A percentile compares a stretch with the other conserved stretches of the same genome.
phyloP scores from a whole-genome alignment of 2,113 vertebrate species.

The Ancistrus triradiatus region DNA sequence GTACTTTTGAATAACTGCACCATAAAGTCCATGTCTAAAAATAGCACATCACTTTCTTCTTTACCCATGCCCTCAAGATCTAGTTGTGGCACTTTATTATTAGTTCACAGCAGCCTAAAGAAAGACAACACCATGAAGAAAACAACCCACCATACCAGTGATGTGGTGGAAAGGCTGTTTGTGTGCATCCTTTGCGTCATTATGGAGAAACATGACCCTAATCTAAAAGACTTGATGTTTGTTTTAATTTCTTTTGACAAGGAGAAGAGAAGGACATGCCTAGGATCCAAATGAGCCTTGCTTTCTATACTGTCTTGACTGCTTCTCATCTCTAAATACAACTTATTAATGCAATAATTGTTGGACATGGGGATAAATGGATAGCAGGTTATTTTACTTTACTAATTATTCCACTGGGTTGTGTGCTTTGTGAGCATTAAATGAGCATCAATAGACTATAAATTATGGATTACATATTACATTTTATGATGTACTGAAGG shows the following conservation, averaged over 20 bases:
- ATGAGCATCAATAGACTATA: too few relatives aligned
- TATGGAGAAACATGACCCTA: constrained; percentile 27
- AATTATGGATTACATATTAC: too few relatives aligned
- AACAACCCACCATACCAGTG: background rate
- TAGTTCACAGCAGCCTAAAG: constrained; percentile 23
- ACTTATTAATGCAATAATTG: too few relatives aligned
- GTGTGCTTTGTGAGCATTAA: too few relatives aligned
- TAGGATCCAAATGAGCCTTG: background rate
- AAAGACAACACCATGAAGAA: background rate
- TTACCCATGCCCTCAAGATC: constrained; percentile 21
- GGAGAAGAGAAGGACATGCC: constrained; percentile 7
- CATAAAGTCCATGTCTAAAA: constrained; percentile 5
- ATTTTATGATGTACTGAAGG: too few relatives aligned
- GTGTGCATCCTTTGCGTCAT: constrained; percentile 3
- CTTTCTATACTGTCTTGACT: constrained; percentile 2
- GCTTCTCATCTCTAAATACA: background rate
- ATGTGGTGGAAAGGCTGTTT: constrained; percentile 9
- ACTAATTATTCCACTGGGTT: too few relatives aligned
- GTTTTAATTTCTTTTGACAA: constrained; percentile 45
- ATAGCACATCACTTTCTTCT: constrained; percentile 14
- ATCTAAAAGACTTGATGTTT: constrained; percentile 34
- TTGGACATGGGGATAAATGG: too few relatives aligned
- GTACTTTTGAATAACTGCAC: background rate
- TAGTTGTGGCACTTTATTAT: constrained; percentile 11
- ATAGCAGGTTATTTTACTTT: too few relatives aligned